These are phyloP conservation scores for Poecilia wingei DNA, from an alignment of 2,797 vertebrate species.

Conservation along the genomic window DNA sequence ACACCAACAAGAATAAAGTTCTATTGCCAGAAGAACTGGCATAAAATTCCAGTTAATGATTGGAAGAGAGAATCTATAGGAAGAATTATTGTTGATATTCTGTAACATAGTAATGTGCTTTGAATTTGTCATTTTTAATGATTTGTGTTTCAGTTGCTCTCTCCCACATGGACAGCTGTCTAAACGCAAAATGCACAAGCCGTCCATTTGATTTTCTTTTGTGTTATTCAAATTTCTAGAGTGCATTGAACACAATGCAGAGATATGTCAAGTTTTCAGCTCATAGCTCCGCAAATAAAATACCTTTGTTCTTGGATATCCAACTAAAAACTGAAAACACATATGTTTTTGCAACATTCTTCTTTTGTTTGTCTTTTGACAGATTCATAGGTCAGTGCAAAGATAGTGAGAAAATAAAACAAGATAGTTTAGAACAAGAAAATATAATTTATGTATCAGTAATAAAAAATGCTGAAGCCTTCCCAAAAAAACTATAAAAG, in stretches of 20 bases:
- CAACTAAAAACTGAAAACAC: not conserved
- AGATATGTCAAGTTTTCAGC: not conserved
- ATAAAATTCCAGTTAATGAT: not conserved
- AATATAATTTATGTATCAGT: no score
- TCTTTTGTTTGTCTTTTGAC: not conserved
- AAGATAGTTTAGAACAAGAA: not conserved
- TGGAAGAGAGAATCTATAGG: not conserved
- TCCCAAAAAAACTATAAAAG: no score
- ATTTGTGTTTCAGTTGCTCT: not conserved
- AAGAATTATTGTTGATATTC: not conserved
- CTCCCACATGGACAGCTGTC: not conserved
- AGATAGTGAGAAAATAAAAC: not conserved
- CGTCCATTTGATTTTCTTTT: not conserved
- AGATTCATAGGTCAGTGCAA: not conserved
- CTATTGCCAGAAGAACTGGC: not conserved
- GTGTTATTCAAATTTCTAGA: not conserved
- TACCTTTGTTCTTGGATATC: not conserved
- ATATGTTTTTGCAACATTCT: not conserved
- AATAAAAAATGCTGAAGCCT: not conserved
- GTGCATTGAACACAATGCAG: not conserved
- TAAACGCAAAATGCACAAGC: not conserved
- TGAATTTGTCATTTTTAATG: not conserved
- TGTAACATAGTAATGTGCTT: not conserved
- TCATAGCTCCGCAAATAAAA: not conserved
- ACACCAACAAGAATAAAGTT: not conserved